Evolutionary conservation across 1,140 invertebrate species (phyloP), one percentile per base, ranked within the genome.

Genomic region (Penaeus japonicus): DNA sequence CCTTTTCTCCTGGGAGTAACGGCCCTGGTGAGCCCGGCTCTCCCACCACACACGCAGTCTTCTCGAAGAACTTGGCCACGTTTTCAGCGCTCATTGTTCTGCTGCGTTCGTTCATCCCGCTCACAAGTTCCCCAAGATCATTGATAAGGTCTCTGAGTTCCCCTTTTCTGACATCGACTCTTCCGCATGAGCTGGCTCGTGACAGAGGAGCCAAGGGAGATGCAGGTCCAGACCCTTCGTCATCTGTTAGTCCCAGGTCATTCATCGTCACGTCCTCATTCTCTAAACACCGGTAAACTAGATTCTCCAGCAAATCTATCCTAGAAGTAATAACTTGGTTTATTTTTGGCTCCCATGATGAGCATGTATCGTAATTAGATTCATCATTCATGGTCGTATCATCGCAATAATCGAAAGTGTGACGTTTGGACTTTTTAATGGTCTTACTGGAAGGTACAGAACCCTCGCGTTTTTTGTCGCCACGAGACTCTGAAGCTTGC

Each of bases 331-430:
- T 83, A 12, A 30, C 57, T 35, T 83, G 15, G 22, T 39, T 83
- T 18, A 83, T 83, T n/a, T 83, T 83, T 39, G 81, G 81, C 24
- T 83, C 81, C 81, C 81, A 83, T n/a, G 81, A 83, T 20, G 81
- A 59, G 15, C 27, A n/a, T 7, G 59, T 32, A 47, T 65, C 81
- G 24, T 27, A 5, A 65, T 35, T 35, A 2, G 27, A 39, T 24
- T 65, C 17, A 17, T 20, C 59, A 62, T 30, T 39, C n/a, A 47
- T 15, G 47, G 47, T 47, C 10, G 47, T 7, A 4, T 47, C 47
- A 47, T 47, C 47, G 47, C 47, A 47, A 15, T 47, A 1, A 7
- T 47, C 47, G 47, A 47, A 47, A 12, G 47, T 47, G 47, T 47
- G 10, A 47, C 47, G 47, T 15, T 47, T 47, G 5, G 47, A 47